Evolutionary conservation across 2,888 invertebrate genomes (phyloP).

Genomic region (Chymomyza procnemis): DNA sequence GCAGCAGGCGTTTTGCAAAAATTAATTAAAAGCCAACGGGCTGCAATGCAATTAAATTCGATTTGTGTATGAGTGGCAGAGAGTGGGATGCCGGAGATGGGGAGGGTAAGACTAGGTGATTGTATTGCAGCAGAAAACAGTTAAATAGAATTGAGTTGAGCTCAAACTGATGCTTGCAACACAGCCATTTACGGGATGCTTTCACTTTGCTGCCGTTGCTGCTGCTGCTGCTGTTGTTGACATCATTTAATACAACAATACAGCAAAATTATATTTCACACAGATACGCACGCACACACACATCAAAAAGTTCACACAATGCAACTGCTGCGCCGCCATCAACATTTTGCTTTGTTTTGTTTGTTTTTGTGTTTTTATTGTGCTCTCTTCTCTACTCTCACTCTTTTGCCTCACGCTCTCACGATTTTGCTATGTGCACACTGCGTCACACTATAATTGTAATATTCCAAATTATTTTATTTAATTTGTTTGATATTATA

Average conservation of each 20-base stretch:
- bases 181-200: slow-evolving; percentile 11
- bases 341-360: slow-evolving; percentile 39
- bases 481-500: slow-evolving; percentile 56
- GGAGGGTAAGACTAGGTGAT: neutral
- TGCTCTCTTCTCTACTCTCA: neutral
- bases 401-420: neutral
- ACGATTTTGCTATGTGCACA: neutral
- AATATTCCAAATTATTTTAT: too few relatives aligned
- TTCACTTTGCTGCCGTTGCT: slow-evolving; percentile 21
- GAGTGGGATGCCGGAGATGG: neutral
- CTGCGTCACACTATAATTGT: too few relatives aligned
- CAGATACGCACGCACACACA: slow-evolving; percentile 18
- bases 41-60: slow-evolving; percentile 74
- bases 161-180: neutral
- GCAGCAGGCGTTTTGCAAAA: slow-evolving; percentile 43
- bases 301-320: slow-evolving; percentile 60
- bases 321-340: slow-evolving; percentile 40
- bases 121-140: neutral
- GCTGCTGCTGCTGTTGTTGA: slow-evolving; percentile 61
- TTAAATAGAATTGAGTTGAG: neutral
- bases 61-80: slow-evolving; percentile 49
- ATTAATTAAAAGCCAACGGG: slow-evolving; percentile 71
- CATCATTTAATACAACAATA: slow-evolving; percentile 73
- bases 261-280: slow-evolving; percentile 65
- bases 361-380: slow-evolving; percentile 45